These are phyloP conservation scores for Phrynocephalus forsythii DNA, from an alignment of 2,797 vertebrate genomes.

Conservation along the genomic window DNA sequence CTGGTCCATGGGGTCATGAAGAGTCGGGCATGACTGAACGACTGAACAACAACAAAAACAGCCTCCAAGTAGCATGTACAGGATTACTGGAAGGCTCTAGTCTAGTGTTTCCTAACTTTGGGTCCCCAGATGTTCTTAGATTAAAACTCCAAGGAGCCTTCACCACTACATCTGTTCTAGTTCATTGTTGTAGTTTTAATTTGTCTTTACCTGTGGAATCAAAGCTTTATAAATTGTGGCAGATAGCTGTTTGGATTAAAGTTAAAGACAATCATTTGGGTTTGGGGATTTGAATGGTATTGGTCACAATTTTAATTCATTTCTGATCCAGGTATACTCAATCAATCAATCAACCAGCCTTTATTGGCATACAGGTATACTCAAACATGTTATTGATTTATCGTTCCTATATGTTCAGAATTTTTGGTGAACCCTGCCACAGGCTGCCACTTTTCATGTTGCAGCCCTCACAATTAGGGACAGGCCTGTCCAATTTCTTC, in stretches of 20 bases:
- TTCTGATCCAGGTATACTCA: slow-evolving; percentile 5
- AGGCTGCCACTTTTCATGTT: no score
- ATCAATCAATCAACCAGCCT: not conserved
- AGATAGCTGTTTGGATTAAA: not conserved
- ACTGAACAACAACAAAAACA: not conserved
- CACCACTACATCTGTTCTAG: no score
- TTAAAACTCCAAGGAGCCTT: no score
- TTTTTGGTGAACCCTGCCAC: no score
- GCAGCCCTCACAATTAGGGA: no score
- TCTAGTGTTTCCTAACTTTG: not conserved
- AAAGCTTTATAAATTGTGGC: not conserved
- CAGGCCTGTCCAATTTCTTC: no score
- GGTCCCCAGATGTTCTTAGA: no score
- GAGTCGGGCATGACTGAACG: no score
- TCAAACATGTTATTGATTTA: not conserved
- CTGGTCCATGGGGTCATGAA: no score
- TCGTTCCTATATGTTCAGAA: not conserved
- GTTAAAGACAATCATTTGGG: not conserved
- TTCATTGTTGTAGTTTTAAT: not conserved
- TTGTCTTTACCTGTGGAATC: not conserved
- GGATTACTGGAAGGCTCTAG: not conserved
- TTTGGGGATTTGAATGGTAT: not conserved
- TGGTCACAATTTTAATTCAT: slow-evolving; percentile 17
- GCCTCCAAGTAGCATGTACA: not conserved
- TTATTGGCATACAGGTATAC: not conserved